Conservation (phyloP, 2,113 vertebrate species). For the Charina bottae region DNA sequence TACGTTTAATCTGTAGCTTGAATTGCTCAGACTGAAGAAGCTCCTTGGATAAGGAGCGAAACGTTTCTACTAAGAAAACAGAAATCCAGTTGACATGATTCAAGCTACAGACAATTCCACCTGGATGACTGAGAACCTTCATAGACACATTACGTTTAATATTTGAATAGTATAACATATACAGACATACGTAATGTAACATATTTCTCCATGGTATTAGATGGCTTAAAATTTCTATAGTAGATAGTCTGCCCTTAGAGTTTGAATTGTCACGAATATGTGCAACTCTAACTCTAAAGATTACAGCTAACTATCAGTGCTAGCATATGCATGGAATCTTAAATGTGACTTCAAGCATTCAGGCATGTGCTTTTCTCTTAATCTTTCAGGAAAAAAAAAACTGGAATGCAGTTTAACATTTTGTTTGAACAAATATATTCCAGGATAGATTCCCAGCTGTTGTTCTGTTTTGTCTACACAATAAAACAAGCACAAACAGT, state of each 20-base stretch:
- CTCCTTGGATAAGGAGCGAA: too few species aligned
- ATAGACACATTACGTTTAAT: neutral
- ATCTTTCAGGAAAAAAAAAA: accelerated
- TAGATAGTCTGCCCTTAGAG: neutral
- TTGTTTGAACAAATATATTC: neutral
- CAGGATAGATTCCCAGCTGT: neutral
- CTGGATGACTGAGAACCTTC: too few species aligned
- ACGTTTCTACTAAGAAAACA: too few species aligned
- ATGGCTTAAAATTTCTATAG: neutral
- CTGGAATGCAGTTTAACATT: neutral
- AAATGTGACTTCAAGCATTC: neutral
- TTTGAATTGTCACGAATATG: neutral
- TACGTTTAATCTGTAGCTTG: too few species aligned
- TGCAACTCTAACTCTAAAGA: neutral
- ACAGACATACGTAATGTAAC: neutral
- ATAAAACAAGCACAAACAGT: neutral
- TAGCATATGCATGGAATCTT: neutral
- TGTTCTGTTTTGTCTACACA: conserved; percentile 2
- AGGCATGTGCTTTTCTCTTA: neutral
- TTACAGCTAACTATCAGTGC: neutral
- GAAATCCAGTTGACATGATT: too few species aligned
- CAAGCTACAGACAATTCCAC: too few species aligned
- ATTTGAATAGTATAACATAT: neutral
- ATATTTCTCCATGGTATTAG: neutral
- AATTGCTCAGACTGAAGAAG: too few species aligned